Percentiles rank a stretch among this genome's conserved stretches.
Evolutionary conservation across 2,113 vertebrate species (phyloP).

Genomic region (Vombatus ursinus): DNA sequence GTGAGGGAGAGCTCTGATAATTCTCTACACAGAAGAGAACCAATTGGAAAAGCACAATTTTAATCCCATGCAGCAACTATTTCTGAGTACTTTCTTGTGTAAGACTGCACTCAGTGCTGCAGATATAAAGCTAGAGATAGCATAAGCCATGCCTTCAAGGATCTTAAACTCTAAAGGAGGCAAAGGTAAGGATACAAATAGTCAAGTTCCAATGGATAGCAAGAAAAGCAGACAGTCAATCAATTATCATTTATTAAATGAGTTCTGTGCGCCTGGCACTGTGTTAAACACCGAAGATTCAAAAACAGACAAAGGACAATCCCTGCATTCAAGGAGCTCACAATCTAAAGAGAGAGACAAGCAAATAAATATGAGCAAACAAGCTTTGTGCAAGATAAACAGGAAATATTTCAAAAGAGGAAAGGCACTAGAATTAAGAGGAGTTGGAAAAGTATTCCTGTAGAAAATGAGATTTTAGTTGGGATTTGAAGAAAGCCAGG

Average conservation of each 20-base stretch:
- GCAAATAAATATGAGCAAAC: not conserved
- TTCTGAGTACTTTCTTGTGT: not conserved
- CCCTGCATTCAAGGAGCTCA: not conserved
- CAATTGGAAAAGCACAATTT: constrained; percentile 1
- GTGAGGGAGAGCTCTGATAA: not conserved
- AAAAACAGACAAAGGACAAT: not conserved
- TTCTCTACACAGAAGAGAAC: constrained; percentile 19
- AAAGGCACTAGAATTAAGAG: not conserved
- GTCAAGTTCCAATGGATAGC: not conserved
- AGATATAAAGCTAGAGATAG: not conserved
- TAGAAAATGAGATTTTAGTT: not conserved
- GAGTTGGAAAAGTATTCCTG: not conserved
- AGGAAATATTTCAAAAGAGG: not conserved
- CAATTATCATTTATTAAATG: not conserved
- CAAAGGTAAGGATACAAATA: not conserved
- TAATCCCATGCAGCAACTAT: not conserved
- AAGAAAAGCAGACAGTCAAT: not conserved
- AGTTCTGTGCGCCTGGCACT: not conserved
- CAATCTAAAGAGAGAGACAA: not conserved
- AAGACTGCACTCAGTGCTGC: not conserved
- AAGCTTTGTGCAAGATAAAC: not conserved
- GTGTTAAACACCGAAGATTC: not conserved
- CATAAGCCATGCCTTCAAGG: not conserved
- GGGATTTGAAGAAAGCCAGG: not conserved
- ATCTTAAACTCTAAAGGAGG: not conserved